phyloP scores from a whole-genome alignment of 1,140 invertebrate genomes.

The Neocloeon triangulifer region DNA sequence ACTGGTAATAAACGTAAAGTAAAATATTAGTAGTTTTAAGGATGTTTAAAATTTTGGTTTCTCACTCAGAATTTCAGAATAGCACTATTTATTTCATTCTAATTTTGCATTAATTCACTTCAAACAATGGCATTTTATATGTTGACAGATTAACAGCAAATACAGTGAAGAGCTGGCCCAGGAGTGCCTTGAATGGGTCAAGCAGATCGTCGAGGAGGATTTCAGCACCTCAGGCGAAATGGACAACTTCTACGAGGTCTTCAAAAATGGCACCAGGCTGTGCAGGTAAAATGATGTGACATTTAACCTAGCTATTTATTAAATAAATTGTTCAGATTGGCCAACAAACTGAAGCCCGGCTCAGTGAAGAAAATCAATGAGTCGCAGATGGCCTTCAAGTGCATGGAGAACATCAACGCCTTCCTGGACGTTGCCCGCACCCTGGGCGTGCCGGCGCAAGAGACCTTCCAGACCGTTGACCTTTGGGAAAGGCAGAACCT shows the following conservation, averaged over 20 bases:
- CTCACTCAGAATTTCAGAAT: too few relatives aligned
- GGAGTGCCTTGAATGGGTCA: constrained; percentile 80
- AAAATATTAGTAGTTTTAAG: too few relatives aligned
- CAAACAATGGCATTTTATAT: too few relatives aligned
- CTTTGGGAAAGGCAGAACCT: constrained; percentile 90
- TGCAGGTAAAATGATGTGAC: constrained; percentile 62
- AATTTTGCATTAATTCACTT: too few relatives aligned
- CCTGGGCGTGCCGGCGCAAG: constrained; percentile 82
- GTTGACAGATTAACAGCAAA: constrained; percentile 90
- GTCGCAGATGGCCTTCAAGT: constrained; percentile 82
- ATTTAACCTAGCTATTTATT: not conserved
- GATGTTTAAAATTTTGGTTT: too few relatives aligned
- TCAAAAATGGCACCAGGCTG: constrained; percentile 65
- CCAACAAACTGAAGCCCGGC: constrained; percentile 53
- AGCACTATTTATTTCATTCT: too few relatives aligned
- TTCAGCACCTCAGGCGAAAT: constrained; percentile 63
- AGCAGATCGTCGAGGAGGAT: constrained; percentile 51
- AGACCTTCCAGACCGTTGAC: constrained; percentile 92
- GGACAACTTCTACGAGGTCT: constrained; percentile 75
- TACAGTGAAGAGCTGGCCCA: constrained; percentile 81
- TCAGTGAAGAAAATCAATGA: constrained; percentile 72
- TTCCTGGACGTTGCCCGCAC: constrained; percentile 68
- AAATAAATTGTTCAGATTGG: constrained; percentile 31
- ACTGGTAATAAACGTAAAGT: too few relatives aligned
- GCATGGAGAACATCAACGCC: constrained; percentile 95